Percentiles rank a stretch among this genome's conserved stretches.
These are phyloP conservation scores for Procavia capensis DNA, from an alignment of 2,113 vertebrate genomes.

Conservation along the genomic window DNA sequence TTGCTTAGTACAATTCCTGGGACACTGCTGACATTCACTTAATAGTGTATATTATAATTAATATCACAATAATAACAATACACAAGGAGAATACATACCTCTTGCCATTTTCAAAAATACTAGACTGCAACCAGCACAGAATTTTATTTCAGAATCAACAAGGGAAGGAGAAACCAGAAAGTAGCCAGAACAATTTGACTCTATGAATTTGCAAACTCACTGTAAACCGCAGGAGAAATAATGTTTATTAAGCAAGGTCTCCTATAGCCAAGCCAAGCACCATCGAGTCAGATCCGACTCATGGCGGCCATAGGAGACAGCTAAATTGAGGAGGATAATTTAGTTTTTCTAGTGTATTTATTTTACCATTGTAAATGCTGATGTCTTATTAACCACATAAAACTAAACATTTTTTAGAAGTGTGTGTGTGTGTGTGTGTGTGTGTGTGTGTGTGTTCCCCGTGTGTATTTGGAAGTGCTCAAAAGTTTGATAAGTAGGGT, in stretches of 20 bases:
- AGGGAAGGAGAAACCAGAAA: background rate
- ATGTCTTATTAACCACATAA: background rate
- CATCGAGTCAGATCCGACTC: too few species aligned
- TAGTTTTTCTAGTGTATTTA: background rate
- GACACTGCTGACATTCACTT: conserved; percentile 24
- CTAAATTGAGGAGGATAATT: conserved; percentile 3
- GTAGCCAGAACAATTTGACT: background rate
- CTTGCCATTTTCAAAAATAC: background rate
- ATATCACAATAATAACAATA: conserved; percentile 28
- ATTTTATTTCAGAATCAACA: conserved; percentile 50
- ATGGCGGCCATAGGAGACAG: too few species aligned
- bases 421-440: background rate
- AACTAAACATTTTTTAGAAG: background rate
- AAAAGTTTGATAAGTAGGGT: background rate
- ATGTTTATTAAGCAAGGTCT: background rate
- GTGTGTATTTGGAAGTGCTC: background rate
- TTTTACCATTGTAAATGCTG: background rate
- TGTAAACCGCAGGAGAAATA: background rate
- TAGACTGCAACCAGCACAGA: background rate
- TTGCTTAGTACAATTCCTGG: conserved; percentile 46
- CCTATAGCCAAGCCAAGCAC: too few species aligned
- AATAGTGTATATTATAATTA: conserved; percentile 37
- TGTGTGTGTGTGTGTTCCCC: background rate
- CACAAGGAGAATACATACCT: background rate
- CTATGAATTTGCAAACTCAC: conserved; percentile 1